Base-by-base conservation (phyloP, 2,113 vertebrate genomes). In the Leuciscus idus region DNA sequence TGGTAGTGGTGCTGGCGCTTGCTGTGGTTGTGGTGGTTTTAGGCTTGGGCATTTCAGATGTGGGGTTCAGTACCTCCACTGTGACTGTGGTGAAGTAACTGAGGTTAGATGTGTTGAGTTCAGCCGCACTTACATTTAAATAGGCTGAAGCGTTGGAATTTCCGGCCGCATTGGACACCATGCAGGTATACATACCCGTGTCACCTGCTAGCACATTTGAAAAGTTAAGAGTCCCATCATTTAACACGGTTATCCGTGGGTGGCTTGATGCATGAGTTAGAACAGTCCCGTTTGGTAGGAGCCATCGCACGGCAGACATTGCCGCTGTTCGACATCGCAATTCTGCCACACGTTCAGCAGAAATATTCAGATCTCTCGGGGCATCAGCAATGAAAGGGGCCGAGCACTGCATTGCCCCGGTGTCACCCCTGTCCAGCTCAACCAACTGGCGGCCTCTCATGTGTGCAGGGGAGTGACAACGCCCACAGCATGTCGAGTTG, bases 61-160 rank as follows among this genome's bases (percentile, higher is more conserved):
- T 96, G 70, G 97, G 92, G 91, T 97, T 96, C 4, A 97, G 95
- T 85, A 96, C 96, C 92, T 99, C 97, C 89, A 98, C 97, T 15
- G 98, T 99, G 88, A 99, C 97, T 0, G 98, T 98, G 88, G 97
- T 99, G 90, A 99, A 99, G 95, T 99, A 99, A 94, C 97, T 99
- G 90, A 98, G 96, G 93, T 98, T 98, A 91, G 98, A 98, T 12
- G 98, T 99, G 93, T 98, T 99, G 81, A 99, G 97, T 94, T 99
- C 98, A 77, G 98, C 97, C 66, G 96, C 96, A 91, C 96, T 99
- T 88, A 99, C 98, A 13, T 99, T 99, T 92, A 99, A 96, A 94
- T 97, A 99, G 91, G 98, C 98, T 84, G 98, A 99, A 89, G 98
- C 98, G 2, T 99, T 99, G 87, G 98, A 97, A 92, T 97, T 97